phyloP scores from a whole-genome alignment of 37 sponge, comb jelly and placozoan genomes.

The Trichoplax adhaerens region DNA sequence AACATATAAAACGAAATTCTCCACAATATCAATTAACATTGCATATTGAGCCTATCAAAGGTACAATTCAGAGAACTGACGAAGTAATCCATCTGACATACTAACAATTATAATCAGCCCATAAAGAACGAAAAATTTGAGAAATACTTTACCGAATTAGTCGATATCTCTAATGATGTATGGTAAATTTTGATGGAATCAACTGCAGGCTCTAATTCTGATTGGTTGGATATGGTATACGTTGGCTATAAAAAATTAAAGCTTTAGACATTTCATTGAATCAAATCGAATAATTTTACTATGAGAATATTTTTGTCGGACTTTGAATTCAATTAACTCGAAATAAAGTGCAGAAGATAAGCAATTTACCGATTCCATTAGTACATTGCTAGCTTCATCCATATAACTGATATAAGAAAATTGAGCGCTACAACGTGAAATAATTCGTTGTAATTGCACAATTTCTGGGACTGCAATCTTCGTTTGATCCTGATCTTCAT shows the following conservation, averaged over 20 bases:
- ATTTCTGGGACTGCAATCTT: too few species aligned
- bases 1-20: slow-evolving; percentile 70
- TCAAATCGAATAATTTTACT: too few species aligned
- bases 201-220: slow-evolving; percentile 22
- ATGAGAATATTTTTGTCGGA: too few species aligned
- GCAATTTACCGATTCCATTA: too few species aligned
- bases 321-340: too few species aligned
- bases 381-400: neutral
- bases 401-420: slow-evolving; percentile 49
- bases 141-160: slow-evolving; percentile 1
- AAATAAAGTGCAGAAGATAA: too few species aligned
- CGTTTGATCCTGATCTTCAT: too few species aligned
- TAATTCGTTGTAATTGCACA: slow-evolving; percentile 53
- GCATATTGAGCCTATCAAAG: slow-evolving; percentile 38
- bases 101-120: neutral
- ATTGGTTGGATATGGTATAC: too few species aligned
- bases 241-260: too few species aligned
- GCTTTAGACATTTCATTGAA: too few species aligned
- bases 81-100: neutral
- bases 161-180: neutral
- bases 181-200: slow-evolving; percentile 64
- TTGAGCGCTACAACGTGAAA: slow-evolving; percentile 64
- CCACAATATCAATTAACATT: slow-evolving; percentile 67
- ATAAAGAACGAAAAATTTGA: neutral
- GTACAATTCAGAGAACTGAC: neutral